A percentile compares a stretch with the other conserved stretches of the same genome.
Evolutionary conservation across 2,797 vertebrate genomes (phyloP).

Genomic region (Liparis tanakae): DNA sequence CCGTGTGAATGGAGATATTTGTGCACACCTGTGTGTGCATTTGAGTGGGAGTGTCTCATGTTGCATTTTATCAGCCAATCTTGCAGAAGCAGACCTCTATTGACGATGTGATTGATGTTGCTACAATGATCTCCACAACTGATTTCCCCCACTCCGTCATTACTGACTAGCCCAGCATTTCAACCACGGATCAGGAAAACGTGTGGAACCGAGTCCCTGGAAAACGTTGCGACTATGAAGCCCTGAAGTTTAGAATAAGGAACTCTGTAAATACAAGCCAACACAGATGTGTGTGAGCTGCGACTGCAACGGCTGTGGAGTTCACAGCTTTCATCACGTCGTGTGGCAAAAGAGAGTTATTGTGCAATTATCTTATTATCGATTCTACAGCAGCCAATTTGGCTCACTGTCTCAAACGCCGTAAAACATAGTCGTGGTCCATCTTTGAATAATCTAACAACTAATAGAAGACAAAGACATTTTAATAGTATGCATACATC

Average conservation of each 20-base stretch:
- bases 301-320: conserved; percentile 29
- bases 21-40: conserved; percentile 6
- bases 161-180: conserved; percentile 38
- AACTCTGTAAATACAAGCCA: conserved; percentile 33
- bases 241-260: conserved; percentile 34
- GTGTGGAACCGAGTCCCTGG: conserved; percentile 47
- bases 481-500: background rate
- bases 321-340: conserved; percentile 45
- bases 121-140: conserved; percentile 41
- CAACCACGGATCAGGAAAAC: conserved; percentile 59
- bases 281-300: conserved; percentile 48
- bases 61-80: conserved; percentile 13
- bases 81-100: conserved; percentile 16
- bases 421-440: conserved; percentile 5
- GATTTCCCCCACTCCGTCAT: conserved; percentile 58
- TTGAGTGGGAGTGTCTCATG: conserved; percentile 11
- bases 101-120: conserved; percentile 35
- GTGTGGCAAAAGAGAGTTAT: conserved; percentile 23
- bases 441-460: background rate
- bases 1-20: conserved; percentile 1
- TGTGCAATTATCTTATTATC: conserved; percentile 15
- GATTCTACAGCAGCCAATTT: conserved; percentile 10
- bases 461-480: conserved; percentile 7
- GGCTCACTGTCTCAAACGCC: background rate
- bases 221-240: conserved; percentile 43